Percentiles rank a stretch among this genome's conserved stretches.
phyloP scores from a whole-genome alignment of 1,140 invertebrate species.

The Lepeophtheirus salmonis region DNA sequence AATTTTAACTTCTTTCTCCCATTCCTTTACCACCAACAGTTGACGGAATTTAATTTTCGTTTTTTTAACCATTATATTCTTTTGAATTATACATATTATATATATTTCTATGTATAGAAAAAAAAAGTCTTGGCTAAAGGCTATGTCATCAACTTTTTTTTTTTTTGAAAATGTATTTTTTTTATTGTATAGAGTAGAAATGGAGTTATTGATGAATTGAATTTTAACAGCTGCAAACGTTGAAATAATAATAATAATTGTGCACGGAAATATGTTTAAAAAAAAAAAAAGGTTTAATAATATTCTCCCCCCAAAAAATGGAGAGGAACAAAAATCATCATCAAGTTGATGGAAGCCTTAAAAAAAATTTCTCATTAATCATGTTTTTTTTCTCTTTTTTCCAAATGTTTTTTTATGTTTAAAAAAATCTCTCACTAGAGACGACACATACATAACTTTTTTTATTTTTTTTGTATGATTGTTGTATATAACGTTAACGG shows the following conservation, averaged over 20 bases:
- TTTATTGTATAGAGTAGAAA: neutral
- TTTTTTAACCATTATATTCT: neutral
- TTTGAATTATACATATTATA: neutral
- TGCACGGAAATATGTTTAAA: neutral
- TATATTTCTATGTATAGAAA: neutral
- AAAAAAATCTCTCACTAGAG: no score
- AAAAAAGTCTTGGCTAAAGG: neutral
- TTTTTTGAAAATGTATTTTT: neutral
- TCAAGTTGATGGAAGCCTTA: neutral
- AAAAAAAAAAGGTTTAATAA: slow-evolving; percentile 1
- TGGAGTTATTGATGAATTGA: neutral
- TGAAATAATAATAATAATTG: neutral
- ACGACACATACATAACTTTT: no score
- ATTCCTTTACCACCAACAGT: no score
- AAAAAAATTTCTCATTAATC: neutral
- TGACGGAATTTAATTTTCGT: neutral
- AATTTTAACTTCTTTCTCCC: no score
- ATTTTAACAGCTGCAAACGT: neutral
- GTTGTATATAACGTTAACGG: no score
- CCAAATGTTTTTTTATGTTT: no score
- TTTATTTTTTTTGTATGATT: no score
- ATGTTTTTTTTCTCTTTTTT: neutral
- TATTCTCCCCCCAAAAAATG: neutral
- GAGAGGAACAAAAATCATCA: no score
- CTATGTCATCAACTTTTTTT: neutral